Percentiles rank a stretch among this genome's conserved stretches.
phyloP scores from a whole-genome alignment of 2,113 vertebrate genomes.

The Oceanites oceanicus region DNA sequence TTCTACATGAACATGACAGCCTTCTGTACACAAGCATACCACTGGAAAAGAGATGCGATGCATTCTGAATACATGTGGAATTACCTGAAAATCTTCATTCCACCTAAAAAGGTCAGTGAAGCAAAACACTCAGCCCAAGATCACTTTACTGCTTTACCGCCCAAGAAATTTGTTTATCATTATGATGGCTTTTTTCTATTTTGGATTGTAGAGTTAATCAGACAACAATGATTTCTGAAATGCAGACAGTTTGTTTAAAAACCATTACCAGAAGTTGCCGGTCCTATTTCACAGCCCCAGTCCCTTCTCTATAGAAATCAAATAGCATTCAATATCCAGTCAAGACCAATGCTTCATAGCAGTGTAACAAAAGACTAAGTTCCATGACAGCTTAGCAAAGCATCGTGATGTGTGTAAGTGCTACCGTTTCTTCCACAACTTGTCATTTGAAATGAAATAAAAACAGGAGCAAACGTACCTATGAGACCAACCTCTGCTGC shows the following conservation, averaged over 20 bases:
- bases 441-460: background rate
- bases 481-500: conserved; percentile 84
- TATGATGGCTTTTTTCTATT: background rate
- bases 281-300: background rate
- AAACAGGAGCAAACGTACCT: conserved; percentile 69
- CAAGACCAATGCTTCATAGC: background rate
- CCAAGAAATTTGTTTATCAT: background rate
- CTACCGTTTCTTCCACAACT: background rate
- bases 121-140: background rate
- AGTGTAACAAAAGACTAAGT: background rate
- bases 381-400: background rate
- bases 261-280: background rate
- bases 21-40: background rate
- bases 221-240: background rate
- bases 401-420: accelerated
- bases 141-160: background rate
- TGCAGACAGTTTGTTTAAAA: background rate
- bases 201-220: background rate
- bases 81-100: background rate
- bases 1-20: background rate
- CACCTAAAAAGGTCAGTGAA: background rate
- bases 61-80: background rate
- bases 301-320: background rate
- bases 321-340: background rate
- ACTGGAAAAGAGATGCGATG: background rate